Evolutionary conservation across 2,797 vertebrate species (phyloP).

Genomic region (Poecilia wingei): DNA sequence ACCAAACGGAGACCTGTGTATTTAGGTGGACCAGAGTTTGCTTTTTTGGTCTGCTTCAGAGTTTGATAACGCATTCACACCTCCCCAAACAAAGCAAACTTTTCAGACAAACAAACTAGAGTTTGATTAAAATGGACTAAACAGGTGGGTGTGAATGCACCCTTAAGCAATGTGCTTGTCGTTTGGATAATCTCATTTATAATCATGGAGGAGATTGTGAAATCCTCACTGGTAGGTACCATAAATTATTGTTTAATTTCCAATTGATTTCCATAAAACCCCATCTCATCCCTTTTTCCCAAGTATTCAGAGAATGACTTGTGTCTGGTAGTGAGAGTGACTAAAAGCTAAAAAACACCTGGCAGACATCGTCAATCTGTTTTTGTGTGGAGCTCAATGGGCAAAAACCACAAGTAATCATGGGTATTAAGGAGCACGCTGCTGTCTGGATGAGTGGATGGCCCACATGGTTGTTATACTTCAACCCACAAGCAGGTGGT

Average conservation of each 20-base stretch:
- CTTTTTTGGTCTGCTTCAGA: no score
- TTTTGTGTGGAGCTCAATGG: constrained; percentile 62
- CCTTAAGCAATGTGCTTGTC: background rate
- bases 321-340: constrained; percentile 27
- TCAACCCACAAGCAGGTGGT: constrained; percentile 78
- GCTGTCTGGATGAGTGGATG: constrained; percentile 58
- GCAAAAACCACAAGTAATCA: constrained; percentile 76
- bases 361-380: constrained; percentile 48
- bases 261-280: constrained; percentile 33
- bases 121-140: no score
- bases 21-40: no score
- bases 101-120: no score
- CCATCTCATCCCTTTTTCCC: constrained; percentile 21
- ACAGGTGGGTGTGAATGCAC: no score
- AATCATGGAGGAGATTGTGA: constrained; percentile 7
- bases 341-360: constrained; percentile 61
- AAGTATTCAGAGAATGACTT: constrained; percentile 20
- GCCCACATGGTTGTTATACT: constrained; percentile 58
- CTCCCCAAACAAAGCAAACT: no score
- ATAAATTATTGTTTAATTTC: constrained; percentile 17
- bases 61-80: no score
- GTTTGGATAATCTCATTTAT: background rate
- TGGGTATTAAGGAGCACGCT: constrained; percentile 69
- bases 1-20: no score
- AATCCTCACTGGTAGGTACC: constrained; percentile 14